Base-by-base conservation (phyloP, 2,888 invertebrate species). In the Drosophila paramelanica region DNA sequence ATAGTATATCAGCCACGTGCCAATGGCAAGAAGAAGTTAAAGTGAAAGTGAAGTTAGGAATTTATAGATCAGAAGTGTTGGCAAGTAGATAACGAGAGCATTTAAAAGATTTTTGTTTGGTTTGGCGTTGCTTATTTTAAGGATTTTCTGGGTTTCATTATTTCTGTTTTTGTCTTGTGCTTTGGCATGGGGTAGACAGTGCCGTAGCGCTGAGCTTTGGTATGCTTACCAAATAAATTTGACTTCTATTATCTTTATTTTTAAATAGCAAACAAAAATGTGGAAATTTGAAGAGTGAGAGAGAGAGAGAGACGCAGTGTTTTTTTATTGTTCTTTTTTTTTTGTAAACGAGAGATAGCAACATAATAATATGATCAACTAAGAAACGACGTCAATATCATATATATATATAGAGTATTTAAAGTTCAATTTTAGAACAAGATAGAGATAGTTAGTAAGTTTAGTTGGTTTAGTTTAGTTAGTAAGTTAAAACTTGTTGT, bases 61-160 rank as follows among this genome's bases (percentile, higher is more conserved):
- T 62, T 77, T 68, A 62, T 66, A 82, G 69, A 66, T 72, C 51
- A 66, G 76, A 88, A 79, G 77, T 77, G 46, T 67, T 56, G 42
- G 46, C 49, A 58, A 69, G 72, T 89, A 89, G 91, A 90, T 90
- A 91, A 90, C 91, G 91, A 91, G 90, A 91, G 90, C 91, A 91
- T 91, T 90, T 91, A 89, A 89, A 90, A 89, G 75, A 66, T 71
- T 71, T 79, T 79, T 61, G 20, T 79, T 61, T 57, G 53, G 67
- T 53, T 43, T 65, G 51, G 69, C 67, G 77, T 75, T 67, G 68
- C 70, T 75, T 20, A 43, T 52, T 55, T 62, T 52, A 51, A 25
- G 33, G 33, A 25, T 27, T 70, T 65, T 55, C 45, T 66, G 27
- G 43, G 42, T 31, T 31, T 31, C 0, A 20, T 8, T 31, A 23